These are phyloP conservation scores for Delichon dasypus DNA, from an alignment of 2,797 vertebrate genomes.

Conservation along the genomic window DNA sequence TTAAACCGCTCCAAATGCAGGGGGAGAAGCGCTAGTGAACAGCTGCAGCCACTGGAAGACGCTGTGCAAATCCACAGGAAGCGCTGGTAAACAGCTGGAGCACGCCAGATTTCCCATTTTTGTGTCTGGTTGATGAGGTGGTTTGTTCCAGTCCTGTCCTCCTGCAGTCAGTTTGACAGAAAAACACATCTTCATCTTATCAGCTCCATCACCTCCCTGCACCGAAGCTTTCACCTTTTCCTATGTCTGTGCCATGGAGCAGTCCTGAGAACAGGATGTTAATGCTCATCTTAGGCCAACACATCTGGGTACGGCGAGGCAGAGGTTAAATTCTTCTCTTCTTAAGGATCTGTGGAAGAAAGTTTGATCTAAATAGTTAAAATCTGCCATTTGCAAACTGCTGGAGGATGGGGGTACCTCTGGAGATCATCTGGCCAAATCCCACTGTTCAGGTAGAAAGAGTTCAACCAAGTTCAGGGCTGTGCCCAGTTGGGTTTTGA, in stretches of 20 bases:
- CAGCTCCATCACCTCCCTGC: background rate
- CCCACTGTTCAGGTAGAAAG: too few relatives aligned
- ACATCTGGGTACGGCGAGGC: background rate
- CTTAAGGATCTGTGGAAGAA: background rate
- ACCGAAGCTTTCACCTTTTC: background rate
- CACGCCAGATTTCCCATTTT: background rate
- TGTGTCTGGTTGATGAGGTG: background rate
- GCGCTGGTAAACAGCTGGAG: slow-evolving; percentile 20
- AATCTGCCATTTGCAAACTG: background rate
- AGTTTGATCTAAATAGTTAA: background rate
- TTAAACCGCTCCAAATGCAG: slow-evolving; percentile 5
- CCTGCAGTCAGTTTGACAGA: background rate
- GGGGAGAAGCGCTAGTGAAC: slow-evolving; percentile 20
- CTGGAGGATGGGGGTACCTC: background rate
- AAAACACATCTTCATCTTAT: background rate
- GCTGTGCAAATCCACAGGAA: slow-evolving; percentile 11
- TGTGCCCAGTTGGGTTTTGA: background rate
- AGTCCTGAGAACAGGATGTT: background rate
- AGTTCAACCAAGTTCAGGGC: background rate
- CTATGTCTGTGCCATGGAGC: background rate
- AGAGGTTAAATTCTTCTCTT: background rate
- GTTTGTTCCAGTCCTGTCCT: background rate
- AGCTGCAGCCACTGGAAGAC: slow-evolving; percentile 35
- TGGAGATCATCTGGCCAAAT: background rate
- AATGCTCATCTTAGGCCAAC: fast-evolving